phyloP scores from a whole-genome alignment of 2,797 vertebrate genomes.

The Alauda arvensis region DNA sequence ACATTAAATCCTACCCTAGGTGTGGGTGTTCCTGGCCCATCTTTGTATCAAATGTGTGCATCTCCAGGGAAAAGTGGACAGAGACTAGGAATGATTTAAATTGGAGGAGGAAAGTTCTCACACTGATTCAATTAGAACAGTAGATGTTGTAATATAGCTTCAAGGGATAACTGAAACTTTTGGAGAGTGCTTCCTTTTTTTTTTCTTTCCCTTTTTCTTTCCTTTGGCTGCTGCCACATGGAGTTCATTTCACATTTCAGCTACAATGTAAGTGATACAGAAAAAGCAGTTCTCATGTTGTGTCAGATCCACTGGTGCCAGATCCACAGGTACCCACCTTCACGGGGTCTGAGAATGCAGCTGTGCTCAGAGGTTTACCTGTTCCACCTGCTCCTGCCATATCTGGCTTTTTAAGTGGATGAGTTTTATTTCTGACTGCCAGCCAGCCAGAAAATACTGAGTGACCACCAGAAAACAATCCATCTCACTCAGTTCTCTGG shows the following conservation, averaged over 20 bases:
- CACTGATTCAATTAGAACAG: constrained; percentile 68
- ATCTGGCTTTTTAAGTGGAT: not conserved
- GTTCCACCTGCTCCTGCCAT: not conserved
- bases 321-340: not conserved
- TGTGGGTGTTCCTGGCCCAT: not conserved
- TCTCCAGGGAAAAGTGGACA: constrained; percentile 26
- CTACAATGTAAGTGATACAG: constrained; percentile 49
- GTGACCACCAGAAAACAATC: not conserved
- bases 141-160: constrained; percentile 69
- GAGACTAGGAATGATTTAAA: constrained; percentile 27
- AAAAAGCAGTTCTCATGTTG: constrained; percentile 25
- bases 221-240: constrained; percentile 63
- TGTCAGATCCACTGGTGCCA: not conserved
- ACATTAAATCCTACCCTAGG: not conserved
- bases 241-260: constrained; percentile 65
- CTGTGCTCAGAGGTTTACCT: not conserved
- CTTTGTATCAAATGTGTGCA: not conserved
- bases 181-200: constrained; percentile 7
- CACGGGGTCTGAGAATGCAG: not conserved
- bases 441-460: not conserved
- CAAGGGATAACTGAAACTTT: constrained; percentile 65
- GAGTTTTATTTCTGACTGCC: not conserved
- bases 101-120: constrained; percentile 52
- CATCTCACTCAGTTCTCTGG: not conserved
- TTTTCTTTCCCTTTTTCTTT: not conserved